A percentile compares a stretch with the other conserved stretches of the same genome.
Conservation (phyloP, 2,888 invertebrate species). For the Spilarctia lutea region DNA sequence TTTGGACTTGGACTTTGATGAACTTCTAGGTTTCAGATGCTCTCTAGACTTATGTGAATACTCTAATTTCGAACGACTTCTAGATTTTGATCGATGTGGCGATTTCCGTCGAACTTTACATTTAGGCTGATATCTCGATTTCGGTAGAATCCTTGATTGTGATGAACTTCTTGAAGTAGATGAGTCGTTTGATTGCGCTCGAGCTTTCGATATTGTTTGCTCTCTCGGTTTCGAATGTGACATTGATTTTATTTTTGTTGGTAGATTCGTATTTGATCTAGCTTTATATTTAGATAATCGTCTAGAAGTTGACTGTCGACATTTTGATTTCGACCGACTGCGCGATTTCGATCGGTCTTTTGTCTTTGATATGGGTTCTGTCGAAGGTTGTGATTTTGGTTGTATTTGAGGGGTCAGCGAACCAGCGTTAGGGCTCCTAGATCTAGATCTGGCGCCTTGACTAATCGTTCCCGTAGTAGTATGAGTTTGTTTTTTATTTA, state of each 20-base stretch:
- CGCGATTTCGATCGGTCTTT: neutral
- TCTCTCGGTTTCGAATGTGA: neutral
- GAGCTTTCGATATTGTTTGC: neutral
- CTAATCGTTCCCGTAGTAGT: neutral
- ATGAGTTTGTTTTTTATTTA: constrained; percentile 32
- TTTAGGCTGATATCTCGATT: neutral
- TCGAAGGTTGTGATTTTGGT: neutral
- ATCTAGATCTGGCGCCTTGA: neutral
- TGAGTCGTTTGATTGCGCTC: neutral
- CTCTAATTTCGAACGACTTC: neutral
- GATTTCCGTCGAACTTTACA: neutral
- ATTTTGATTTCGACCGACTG: neutral
- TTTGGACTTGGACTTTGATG: constrained; percentile 1
- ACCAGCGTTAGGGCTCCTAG: constrained; percentile 1
- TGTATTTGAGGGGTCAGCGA: neutral
- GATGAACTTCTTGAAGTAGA: constrained; percentile 9
- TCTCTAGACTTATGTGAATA: neutral
- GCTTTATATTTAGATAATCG: neutral
- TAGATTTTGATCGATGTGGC: neutral
- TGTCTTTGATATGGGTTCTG: neutral
- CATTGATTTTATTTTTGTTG: neutral
- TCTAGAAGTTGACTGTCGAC: constrained; percentile 9
- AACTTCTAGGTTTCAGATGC: neutral
- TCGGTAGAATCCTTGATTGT: neutral
- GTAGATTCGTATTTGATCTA: neutral